Evolutionary conservation across 2,113 vertebrate genomes (phyloP), one percentile per base, ranked within the genome.

Genomic region (Empidonax traillii): DNA sequence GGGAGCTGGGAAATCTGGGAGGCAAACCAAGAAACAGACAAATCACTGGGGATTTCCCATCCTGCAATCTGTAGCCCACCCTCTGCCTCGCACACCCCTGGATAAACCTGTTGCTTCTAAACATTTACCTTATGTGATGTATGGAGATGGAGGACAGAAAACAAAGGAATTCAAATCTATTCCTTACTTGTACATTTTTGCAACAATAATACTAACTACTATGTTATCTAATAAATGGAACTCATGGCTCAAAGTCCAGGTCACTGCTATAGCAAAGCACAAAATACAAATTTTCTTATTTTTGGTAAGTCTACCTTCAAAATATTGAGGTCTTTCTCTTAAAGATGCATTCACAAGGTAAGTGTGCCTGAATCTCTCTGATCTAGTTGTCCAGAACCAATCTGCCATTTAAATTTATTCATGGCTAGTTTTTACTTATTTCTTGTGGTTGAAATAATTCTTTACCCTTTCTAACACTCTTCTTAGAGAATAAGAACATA

Each of bases 341-440:
- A 56, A 85, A 80, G 37, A 67, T 63, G 23, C 10, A 80, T 71
- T 88, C 68, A 44, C 11, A 91, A 67, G 30, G 9, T 39, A 90
- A 85, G 51, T 5, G 3, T 84, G 39, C 31, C 85, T n/a, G 44
- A 86, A 74, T 14, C 5, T 71, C 51, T 92, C 13, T 71, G 46
- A 94, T 63, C 30, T 52, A 69, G 43, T 17, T 59, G 27, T 80
- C 5, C 81, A 61, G 85, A 95, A 81, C 17, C 43, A 72, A 89
- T 77, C 47, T 78, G 33, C 27, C 63, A 61, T 75, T 96, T 56
- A 74, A 89, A 90, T 90, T 93, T 87, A 91, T 87, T 95, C 74
- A 79, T 85, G 3, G 82, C 66, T 87, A 43, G 22, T 47, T 94
- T 72, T 85, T 65, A 89, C 9, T 28, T 52, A 43, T 76, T 93